Conservation (phyloP, 2,888 invertebrate genomes). For the Alloplasta piceator region DNA sequence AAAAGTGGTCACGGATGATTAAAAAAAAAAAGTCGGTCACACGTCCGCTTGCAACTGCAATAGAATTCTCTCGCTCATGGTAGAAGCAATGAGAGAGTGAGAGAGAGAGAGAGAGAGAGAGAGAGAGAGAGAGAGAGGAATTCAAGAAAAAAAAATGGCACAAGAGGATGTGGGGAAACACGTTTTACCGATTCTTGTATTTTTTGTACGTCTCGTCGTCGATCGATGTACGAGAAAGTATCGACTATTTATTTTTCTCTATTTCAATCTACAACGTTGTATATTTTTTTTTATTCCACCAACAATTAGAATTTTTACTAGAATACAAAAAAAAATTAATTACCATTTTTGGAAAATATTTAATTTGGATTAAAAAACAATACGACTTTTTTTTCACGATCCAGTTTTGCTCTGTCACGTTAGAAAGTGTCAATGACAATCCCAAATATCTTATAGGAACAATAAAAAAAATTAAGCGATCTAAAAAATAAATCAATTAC, state of each 20-base stretch:
- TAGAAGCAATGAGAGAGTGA: conserved; percentile 19
- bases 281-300: neutral
- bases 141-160: conserved; percentile 37
- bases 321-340: neutral
- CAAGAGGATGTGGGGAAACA: conserved; percentile 42
- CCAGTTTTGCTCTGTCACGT: no score
- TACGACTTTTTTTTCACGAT: no score
- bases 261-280: neutral
- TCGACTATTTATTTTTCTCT: conserved; percentile 19
- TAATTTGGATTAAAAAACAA: no score
- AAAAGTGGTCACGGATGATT: conserved; percentile 23
- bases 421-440: no score
- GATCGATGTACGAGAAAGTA: conserved; percentile 51
- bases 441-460: no score
- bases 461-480: no score
- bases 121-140: conserved; percentile 1
- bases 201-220: conserved; percentile 30
- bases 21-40: conserved; percentile 36
- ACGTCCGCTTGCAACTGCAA: conserved; percentile 13
- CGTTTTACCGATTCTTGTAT: conserved; percentile 23
- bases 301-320: neutral
- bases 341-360: neutral
- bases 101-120: conserved; percentile 25
- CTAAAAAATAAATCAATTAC: neutral
- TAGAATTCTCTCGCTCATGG: conserved; percentile 20